These are phyloP conservation scores for Tetragnatha versicolor DNA, from an alignment of 1,140 invertebrate species.

Conservation along the genomic window DNA sequence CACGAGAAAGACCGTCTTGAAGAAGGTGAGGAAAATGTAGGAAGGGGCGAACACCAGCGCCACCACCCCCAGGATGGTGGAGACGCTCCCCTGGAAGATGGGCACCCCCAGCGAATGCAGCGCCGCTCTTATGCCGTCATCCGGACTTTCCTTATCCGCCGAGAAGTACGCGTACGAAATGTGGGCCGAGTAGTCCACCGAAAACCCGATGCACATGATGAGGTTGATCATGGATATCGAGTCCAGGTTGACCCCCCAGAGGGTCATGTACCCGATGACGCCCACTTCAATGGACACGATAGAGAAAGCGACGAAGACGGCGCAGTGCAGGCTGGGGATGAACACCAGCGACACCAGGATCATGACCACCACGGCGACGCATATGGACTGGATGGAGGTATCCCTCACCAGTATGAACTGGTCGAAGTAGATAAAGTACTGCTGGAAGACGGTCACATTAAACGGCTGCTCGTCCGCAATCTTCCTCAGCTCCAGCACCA, in stretches of 20 bases:
- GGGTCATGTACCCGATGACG: conserved; percentile 94
- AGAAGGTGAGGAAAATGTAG: conserved; percentile 97
- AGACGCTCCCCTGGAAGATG: conserved; percentile 91
- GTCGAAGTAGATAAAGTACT: conserved; percentile 94
- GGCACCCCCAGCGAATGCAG: conserved; percentile 90
- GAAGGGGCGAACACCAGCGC: conserved; percentile 88
- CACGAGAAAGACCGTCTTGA: conserved; percentile 97
- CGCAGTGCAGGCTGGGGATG: conserved; percentile 92
- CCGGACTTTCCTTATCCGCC: conserved; percentile 65
- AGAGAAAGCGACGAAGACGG: conserved; percentile 93
- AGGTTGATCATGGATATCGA: conserved; percentile 99
- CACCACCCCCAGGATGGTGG: conserved; percentile 89
- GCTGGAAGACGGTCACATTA: conserved; percentile 91
- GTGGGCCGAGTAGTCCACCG: conserved; percentile 96
- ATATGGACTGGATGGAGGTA: conserved; percentile 91
- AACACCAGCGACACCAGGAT: conserved; percentile 96
- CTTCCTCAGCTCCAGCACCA: conserved; percentile 80
- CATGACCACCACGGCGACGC: conserved; percentile 91
- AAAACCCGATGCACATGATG: conserved; percentile 98
- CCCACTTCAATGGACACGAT: conserved; percentile 95
- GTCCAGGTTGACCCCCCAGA: conserved; percentile 94
- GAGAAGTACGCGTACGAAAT: conserved; percentile 97
- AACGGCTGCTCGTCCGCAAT: conserved; percentile 80
- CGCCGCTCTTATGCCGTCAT: conserved; percentile 81
- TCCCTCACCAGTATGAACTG: conserved; percentile 92